These are phyloP conservation scores for Aulostomus chinensis DNA, from an alignment of 2,797 vertebrate genomes.

Conservation along the genomic window DNA sequence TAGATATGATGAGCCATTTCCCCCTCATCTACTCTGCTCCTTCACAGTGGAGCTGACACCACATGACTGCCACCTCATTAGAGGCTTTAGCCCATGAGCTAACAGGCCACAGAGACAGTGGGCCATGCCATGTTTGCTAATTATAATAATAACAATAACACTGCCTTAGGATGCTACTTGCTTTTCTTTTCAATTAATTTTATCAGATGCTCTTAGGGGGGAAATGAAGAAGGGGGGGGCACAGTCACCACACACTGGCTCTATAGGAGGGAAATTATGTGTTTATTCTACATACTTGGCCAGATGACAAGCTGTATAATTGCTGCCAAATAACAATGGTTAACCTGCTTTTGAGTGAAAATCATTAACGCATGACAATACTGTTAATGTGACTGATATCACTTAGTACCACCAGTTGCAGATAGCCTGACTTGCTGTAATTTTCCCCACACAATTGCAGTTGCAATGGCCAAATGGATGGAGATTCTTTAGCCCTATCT, in stretches of 20 bases:
- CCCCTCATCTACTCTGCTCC: slow-evolving; percentile 62
- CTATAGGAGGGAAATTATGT: slow-evolving; percentile 67
- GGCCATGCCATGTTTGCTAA: slow-evolving; percentile 73
- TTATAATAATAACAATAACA: slow-evolving; percentile 82
- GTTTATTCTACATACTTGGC: slow-evolving; percentile 66
- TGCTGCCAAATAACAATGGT: slow-evolving; percentile 44
- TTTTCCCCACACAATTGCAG: slow-evolving; percentile 7
- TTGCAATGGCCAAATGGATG: no score
- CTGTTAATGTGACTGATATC: slow-evolving; percentile 32
- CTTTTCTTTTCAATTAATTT: slow-evolving; percentile 84
- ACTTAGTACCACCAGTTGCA: slow-evolving; percentile 16
- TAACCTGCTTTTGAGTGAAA: slow-evolving; percentile 54
- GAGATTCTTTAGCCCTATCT: slow-evolving; percentile 21
- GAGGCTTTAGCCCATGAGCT: slow-evolving; percentile 74
- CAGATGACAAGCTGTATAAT: slow-evolving; percentile 56
- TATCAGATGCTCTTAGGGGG: slow-evolving; percentile 71
- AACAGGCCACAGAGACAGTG: slow-evolving; percentile 75
- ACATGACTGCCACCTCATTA: slow-evolving; percentile 81
- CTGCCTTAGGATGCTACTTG: slow-evolving; percentile 77
- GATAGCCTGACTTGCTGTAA: neutral
- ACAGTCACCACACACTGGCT: slow-evolving; percentile 28
- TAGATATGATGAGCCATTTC: slow-evolving; percentile 56
- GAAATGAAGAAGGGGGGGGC: slow-evolving; percentile 12
- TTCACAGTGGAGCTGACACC: slow-evolving; percentile 69
- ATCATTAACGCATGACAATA: slow-evolving; percentile 20